Evolutionary conservation across 1,140 invertebrate species (phyloP), one percentile per base, ranked within the genome.

Genomic region (Leptonema lineaticorne): DNA sequence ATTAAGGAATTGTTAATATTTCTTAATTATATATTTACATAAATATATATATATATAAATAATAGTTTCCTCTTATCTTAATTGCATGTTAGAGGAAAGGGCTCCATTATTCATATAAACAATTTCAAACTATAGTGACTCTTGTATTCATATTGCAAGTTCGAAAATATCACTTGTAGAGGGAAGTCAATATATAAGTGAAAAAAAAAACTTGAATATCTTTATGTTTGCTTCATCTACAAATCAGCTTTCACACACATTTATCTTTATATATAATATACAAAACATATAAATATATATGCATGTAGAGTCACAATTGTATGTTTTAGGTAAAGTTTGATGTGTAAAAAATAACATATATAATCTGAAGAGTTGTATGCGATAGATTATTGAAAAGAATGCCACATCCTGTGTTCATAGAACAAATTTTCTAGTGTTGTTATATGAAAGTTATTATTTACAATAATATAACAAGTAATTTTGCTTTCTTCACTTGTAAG

Each of bases 371-470:
- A 73, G 62, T 69, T 73, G 68, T 73, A 73, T 67, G 68, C 66
- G 71, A 69, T 73, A 73, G 71, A 58, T 63, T 62, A 68, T 67
- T 67, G 68, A 69, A 69, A 71, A 73, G 71, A 69, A 69, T 73
- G 71, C 71, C 71, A 73, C 71, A 73, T 65, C 71, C 71, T 73
- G 71, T 73, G 71, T 73, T 73, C 71, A 73, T 73, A 73, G 71
- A 73, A 73, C 71, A 73, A 73, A 67, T 69, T 72, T 65, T 69
- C 50, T 73, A 73, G 64, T 67, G 67, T 63, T 67, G 69, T 67
- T 69, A 67, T 59, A 67, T 58, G 63, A 70, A 71, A 67, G 60
- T 59, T 37, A 48, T 64, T 64, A 64, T 64, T 64, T 53, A 64
- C 62, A 64, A 64, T n/a, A n/a, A n/a, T 50, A 64, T 64, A 64